Conservation (phyloP, 2,888 invertebrate species). For the Polyommatus iphigenia region DNA sequence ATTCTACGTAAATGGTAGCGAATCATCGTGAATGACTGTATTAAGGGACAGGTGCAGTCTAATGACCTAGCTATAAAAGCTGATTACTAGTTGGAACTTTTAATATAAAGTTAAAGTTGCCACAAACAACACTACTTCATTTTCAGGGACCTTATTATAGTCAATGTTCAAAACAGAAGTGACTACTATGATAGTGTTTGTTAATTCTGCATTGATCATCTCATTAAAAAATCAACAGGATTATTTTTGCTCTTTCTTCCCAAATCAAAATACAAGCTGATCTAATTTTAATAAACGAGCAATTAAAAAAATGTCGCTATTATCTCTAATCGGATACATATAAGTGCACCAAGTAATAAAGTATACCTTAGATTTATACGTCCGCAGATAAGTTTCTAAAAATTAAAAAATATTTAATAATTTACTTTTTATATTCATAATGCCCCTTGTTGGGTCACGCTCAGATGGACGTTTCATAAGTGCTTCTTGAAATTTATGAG, state of each 20-base stretch:
- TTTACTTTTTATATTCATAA: conserved; percentile 59
- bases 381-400: conserved; percentile 36
- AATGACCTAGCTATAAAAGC: conserved; percentile 14
- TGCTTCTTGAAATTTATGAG: conserved; percentile 70
- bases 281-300: no score
- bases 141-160: no score
- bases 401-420: conserved; percentile 47
- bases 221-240: no score
- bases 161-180: no score
- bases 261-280: no score
- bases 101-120: no score
- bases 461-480: conserved; percentile 73
- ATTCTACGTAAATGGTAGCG: conserved; percentile 10
- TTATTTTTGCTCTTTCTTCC: no score
- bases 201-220: no score
- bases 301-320: no score
- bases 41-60: not conserved
- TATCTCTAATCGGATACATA: not conserved
- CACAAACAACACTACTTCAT: no score
- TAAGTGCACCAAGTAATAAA: not conserved
- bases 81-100: no score
- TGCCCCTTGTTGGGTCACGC: conserved; percentile 75
- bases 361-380: conserved; percentile 30
- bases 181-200: no score
- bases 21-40: conserved; percentile 11